Percentiles rank a stretch among this genome's conserved stretches.
phyloP scores from a whole-genome alignment of 2,113 vertebrate genomes.

The Megaceryle torquata region DNA sequence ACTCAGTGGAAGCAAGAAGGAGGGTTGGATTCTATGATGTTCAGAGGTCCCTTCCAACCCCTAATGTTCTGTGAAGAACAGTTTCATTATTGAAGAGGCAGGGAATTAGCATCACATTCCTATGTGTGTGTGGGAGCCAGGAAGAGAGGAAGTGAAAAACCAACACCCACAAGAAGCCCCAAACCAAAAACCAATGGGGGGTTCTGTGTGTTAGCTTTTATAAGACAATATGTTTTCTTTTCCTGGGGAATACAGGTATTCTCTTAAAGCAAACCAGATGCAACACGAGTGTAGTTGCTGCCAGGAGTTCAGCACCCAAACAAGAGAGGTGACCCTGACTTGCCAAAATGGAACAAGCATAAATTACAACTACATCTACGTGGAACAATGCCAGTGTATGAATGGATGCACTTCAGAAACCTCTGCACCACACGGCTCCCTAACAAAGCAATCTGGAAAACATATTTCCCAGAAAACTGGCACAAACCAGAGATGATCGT shows the following conservation, averaged over 20 bases:
- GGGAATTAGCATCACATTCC: not conserved
- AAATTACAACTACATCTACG: constrained; percentile 65
- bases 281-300: constrained; percentile 82
- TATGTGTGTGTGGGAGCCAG: accelerated
- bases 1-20: not conserved
- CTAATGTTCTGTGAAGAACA: not conserved
- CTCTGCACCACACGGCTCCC: accelerated
- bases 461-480: not conserved
- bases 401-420: not conserved
- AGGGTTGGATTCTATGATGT: no score
- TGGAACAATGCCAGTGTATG: constrained; percentile 78
- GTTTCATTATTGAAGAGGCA: not conserved
- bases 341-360: constrained; percentile 74
- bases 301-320: constrained; percentile 70
- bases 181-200: not conserved
- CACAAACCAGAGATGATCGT: not conserved
- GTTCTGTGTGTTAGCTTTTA: not conserved
- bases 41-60: no score
- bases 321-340: constrained; percentile 68
- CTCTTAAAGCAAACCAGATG: constrained; percentile 73
- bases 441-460: no score
- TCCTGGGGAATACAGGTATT: constrained; percentile 75
- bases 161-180: accelerated
- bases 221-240: not conserved
- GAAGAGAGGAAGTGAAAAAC: not conserved